These are phyloP conservation scores for Tryphoninae sp. DNA, from an alignment of 2,888 invertebrate genomes.

Conservation along the genomic window DNA sequence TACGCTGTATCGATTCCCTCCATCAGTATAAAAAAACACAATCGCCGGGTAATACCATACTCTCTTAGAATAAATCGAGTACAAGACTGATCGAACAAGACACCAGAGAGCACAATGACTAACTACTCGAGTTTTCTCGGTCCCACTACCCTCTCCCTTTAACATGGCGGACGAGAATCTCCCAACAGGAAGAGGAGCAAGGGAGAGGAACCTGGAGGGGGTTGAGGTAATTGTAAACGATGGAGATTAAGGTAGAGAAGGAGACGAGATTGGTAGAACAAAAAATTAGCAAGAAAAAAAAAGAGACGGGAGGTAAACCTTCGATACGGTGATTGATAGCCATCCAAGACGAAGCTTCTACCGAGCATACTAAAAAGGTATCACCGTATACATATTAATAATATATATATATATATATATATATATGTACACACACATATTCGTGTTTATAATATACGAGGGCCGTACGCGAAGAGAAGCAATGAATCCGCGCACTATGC, in stretches of 20 bases:
- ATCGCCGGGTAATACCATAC: conserved; percentile 45
- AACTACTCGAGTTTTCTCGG: conserved; percentile 35
- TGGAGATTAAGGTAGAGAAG: conserved; percentile 32
- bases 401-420: conserved; percentile 4
- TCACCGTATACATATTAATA: not conserved
- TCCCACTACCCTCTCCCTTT: conserved; percentile 5
- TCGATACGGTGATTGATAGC: conserved; percentile 54
- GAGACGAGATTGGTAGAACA: not conserved
- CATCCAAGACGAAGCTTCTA: not conserved
- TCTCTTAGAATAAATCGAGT: conserved; percentile 34
- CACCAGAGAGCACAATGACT: conserved; percentile 46
- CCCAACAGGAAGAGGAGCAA: no score
- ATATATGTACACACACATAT: not conserved
- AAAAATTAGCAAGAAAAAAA: conserved; percentile 2
- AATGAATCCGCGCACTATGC: conserved; percentile 64
- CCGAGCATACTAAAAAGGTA: not conserved
- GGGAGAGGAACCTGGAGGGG: no score
- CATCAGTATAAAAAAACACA: conserved; percentile 11
- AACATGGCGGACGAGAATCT: no score
- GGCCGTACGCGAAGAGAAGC: conserved; percentile 52
- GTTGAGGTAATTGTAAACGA: conserved; percentile 37
- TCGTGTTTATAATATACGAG: conserved; percentile 51
- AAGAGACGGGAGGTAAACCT: conserved; percentile 28
- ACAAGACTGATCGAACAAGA: conserved; percentile 48
- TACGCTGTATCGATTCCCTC: conserved; percentile 37